Evolutionary conservation across 2,888 invertebrate genomes (phyloP), one percentile per base, ranked within the genome.

Genomic region (Pterostichus niger): DNA sequence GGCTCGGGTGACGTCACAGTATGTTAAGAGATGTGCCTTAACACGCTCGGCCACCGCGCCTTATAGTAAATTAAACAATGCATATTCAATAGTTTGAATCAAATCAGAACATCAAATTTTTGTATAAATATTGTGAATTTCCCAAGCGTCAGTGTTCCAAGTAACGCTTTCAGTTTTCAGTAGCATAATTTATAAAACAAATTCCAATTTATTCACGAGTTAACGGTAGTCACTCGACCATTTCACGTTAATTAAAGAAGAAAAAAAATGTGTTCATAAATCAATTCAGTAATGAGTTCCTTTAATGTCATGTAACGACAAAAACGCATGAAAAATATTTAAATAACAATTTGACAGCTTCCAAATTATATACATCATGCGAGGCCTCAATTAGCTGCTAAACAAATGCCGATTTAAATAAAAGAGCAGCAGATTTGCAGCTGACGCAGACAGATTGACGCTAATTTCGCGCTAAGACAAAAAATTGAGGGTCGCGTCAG

Each of bases 381-480:
- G 13, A 49, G 49, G 49, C n/a, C 11, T 11, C 49, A 49, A 49
- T 49, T 49, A 49, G 49, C 49, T 13, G 49, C 49, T 10, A n/a
- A 49, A 49, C 49, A 49, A 49, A 49, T 49, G 49, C n/a, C 49
- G 49, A 49, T 49, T 13, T 49, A 49, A 49, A 49, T 49, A 49
- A 49, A 49, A 49, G 49, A 49, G 49, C 49, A 49, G 49, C 49
- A 11, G 49, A 49, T 49, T 49, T 49, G 49, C 49, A n/a, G 49
- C 49, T 49, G 49, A 49, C 49, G 13, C 9, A 49, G 49, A 49
- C 49, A n/a, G 49, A 49, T 49, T 49, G 13, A 13, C 11, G 13
- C 9, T 49, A 11, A 49, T 49, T 49, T 49, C n/a, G 13, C n/a
- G 49, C 49, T 49, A 13, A 49, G 49, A 49, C 49, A 49, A 49